These are phyloP conservation scores for Babyrousa celebensis DNA, from an alignment of 2,797 vertebrate species.

Conservation along the genomic window DNA sequence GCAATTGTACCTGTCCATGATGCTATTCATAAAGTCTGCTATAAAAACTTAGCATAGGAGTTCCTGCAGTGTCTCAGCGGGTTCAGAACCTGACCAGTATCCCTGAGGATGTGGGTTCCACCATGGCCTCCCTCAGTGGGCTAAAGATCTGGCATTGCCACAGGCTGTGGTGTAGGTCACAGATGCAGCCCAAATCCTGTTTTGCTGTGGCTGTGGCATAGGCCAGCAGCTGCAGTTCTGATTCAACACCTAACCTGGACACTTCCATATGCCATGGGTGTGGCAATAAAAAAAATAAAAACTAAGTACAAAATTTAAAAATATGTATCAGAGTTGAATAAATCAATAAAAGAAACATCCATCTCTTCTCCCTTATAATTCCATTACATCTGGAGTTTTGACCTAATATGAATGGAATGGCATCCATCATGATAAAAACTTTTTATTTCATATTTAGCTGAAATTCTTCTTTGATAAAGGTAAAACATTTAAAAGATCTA, in stretches of 20 bases:
- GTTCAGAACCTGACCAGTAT: too few relatives aligned
- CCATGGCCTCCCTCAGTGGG: too few relatives aligned
- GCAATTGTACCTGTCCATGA: not conserved
- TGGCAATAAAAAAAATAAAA: not conserved
- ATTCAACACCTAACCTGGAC: too few relatives aligned
- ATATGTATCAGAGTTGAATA: not conserved
- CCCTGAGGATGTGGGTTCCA: too few relatives aligned
- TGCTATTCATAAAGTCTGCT: not conserved
- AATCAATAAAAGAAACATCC: not conserved
- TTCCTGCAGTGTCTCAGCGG: too few relatives aligned
- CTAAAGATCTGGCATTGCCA: too few relatives aligned
- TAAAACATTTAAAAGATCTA: conserved; percentile 28
- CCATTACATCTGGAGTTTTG: not conserved
- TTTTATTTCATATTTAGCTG: not conserved
- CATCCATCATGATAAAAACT: not conserved
- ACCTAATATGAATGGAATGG: not conserved
- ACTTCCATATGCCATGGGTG: too few relatives aligned
- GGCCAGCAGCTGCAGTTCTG: too few relatives aligned
- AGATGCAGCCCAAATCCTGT: too few relatives aligned
- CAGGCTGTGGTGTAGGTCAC: too few relatives aligned
- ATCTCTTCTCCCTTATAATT: not conserved
- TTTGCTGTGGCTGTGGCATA: too few relatives aligned
- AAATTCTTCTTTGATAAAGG: conserved; percentile 10
- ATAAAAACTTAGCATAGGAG: not conserved
- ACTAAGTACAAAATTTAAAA: not conserved